Conservation (phyloP, 2,888 invertebrate species). For the Apeira syringaria region DNA sequence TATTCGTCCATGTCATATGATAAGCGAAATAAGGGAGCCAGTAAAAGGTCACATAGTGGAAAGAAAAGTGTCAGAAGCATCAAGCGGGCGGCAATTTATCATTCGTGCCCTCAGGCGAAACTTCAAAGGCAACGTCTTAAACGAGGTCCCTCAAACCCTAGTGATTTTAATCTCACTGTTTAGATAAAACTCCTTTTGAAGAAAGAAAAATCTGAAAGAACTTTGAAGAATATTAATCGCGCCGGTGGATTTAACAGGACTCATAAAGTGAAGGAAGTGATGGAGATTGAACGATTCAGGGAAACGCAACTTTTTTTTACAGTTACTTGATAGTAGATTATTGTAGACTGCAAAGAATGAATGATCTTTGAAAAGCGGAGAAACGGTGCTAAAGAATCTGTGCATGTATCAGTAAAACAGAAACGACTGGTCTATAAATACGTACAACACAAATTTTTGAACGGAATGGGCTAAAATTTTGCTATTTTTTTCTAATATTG, state of each 20-base stretch:
- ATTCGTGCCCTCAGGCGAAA: slow-evolving; percentile 53
- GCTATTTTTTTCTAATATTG: no score
- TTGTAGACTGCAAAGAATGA: no score
- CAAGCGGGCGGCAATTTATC: slow-evolving; percentile 67
- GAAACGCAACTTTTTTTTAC: slow-evolving; percentile 5
- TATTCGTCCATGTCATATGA: slow-evolving; percentile 59
- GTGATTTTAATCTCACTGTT: slow-evolving; percentile 70
- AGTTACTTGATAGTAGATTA: not conserved
- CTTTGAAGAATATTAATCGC: slow-evolving; percentile 49
- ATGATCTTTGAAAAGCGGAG: no score
- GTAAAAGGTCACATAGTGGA: slow-evolving; percentile 54
- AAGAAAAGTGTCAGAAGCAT: slow-evolving; percentile 62
- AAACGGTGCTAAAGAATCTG: no score
- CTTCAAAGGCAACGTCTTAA: slow-evolving; percentile 57
- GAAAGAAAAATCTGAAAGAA: slow-evolving; percentile 44
- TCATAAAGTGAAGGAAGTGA: slow-evolving; percentile 35
- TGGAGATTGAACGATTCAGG: slow-evolving; percentile 11
- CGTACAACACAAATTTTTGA: no score
- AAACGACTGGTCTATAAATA: no score
- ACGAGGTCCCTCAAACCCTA: slow-evolving; percentile 55
- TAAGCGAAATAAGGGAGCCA: slow-evolving; percentile 62
- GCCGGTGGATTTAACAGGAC: slow-evolving; percentile 37
- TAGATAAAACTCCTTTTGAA: slow-evolving; percentile 52
- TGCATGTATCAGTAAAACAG: no score
- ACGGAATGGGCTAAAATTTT: no score